Percentiles rank a stretch among this genome's conserved stretches.
Evolutionary conservation across 2,113 vertebrate genomes (phyloP).

Genomic region (Sterrhoptilus dennistouni): DNA sequence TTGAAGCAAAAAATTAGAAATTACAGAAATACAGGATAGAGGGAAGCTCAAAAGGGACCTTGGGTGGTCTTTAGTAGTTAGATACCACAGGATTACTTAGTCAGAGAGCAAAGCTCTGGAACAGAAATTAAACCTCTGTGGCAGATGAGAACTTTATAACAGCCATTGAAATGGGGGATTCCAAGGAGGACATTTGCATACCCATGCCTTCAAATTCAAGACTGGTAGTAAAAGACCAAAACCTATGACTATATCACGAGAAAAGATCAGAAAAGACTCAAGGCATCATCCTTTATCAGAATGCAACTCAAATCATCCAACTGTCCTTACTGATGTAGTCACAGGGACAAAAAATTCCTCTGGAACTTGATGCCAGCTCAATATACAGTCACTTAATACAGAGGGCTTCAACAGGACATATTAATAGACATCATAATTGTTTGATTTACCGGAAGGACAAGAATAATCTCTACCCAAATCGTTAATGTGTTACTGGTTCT

Average conservation of each 20-base stretch:
- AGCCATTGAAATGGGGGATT: neutral
- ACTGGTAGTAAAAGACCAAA: neutral
- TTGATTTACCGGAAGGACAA: neutral
- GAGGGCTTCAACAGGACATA: neutral
- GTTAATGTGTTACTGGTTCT: neutral
- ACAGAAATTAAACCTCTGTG: neutral
- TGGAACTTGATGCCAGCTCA: neutral
- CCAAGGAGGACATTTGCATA: neutral
- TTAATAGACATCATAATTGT: neutral
- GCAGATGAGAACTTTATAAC: neutral
- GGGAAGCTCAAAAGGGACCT: neutral
- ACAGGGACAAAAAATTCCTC: neutral
- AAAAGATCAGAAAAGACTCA: neutral
- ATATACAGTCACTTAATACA: neutral
- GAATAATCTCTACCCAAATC: neutral
- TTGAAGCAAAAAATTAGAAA: neutral
- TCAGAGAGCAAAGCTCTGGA: neutral
- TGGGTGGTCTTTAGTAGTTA: neutral
- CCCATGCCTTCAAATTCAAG: neutral
- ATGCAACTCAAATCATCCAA: neutral
- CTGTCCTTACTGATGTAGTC: rapidly evolving
- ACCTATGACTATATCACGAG: neutral
- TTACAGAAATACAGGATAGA: neutral
- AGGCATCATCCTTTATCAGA: neutral
- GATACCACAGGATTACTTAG: neutral